Evolutionary conservation across 1,140 invertebrate genomes (phyloP).

Genomic region (Cyclina sinensis): DNA sequence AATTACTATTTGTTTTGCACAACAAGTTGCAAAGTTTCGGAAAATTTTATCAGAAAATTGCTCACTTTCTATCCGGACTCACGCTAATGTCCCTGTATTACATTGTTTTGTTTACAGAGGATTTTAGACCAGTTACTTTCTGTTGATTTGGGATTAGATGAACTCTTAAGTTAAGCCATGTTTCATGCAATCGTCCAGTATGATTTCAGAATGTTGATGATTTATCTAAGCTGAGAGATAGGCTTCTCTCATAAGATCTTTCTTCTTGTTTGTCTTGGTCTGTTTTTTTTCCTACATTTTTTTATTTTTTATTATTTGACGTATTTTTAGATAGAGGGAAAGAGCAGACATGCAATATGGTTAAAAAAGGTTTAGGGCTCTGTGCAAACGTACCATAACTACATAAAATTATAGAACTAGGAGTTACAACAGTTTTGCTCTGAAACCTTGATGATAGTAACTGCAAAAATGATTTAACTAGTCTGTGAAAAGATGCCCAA

Average conservation of each 20-base stretch:
- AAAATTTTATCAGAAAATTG: constrained; percentile 61
- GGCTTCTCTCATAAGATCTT: neutral
- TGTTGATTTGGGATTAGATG: constrained; percentile 48
- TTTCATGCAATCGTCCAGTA: constrained; percentile 32
- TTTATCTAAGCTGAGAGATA: constrained; percentile 33
- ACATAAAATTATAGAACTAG: too few species aligned
- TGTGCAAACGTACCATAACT: too few species aligned
- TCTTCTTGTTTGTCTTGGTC: too few species aligned
- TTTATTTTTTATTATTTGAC: too few species aligned
- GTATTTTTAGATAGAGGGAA: too few species aligned
- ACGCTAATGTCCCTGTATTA: constrained; percentile 58
- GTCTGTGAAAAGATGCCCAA: too few species aligned
- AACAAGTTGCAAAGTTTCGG: neutral
- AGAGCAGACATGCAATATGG: too few species aligned
- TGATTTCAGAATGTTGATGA: neutral
- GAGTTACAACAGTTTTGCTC: too few species aligned
- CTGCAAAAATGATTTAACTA: too few species aligned
- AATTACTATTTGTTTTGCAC: neutral
- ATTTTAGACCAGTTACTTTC: constrained; percentile 35
- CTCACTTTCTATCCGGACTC: constrained; percentile 26
- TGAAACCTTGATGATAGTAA: too few species aligned
- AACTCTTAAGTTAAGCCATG: constrained; percentile 8
- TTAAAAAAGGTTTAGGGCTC: too few species aligned
- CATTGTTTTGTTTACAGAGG: constrained; percentile 63
- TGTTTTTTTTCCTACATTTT: too few species aligned